Base-by-base conservation (phyloP, 2,888 invertebrate genomes). In the Habroteleia sp. region DNA sequence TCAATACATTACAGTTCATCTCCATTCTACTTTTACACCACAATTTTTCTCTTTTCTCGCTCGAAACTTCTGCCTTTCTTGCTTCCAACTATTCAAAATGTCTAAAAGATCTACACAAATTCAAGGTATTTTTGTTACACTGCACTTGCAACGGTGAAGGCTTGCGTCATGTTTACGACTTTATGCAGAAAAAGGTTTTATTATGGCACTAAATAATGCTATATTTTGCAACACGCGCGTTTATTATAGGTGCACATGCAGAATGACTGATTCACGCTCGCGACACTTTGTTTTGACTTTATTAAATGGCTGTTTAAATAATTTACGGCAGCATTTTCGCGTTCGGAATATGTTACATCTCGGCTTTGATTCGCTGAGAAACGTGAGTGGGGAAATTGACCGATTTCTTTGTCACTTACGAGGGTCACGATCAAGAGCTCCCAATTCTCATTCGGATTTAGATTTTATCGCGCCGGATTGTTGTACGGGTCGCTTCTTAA, bases 201-300 rank as follows among this genome's bases (percentile, higher is more conserved):
- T 41, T 54, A 20, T 41, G 13, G 31, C 35, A 56, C 52, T 63
- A 71, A 71, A 62, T 63, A 56, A 71, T 48, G 71, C 63, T 46
- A 42, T 29, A 33, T 17, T 54, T 33, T 54, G 54, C 27, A 46
- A 52, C 50, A 69, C 37, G 54, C 52, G 46, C 46, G 71, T 41
- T 54, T 71, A 48, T 71, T 71, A 44, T 39, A 54, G 54, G 62
- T 54, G 62, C 71, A 52, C 35, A 60, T 27, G 58, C 44, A 31
- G 37, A 37, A 60, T 60, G 69, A 62, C 69, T 71, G 62, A 71
- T 60, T 71, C 62, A 71, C 69, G 54, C 54, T 37, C 41, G 69
- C 69, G 50, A 69, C 69, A 52, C 60, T 71, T 71, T 62, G 60
- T 62, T 71, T 62, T 71, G 69, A 71, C 69, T 62, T 71, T 60